Conservation (phyloP, 2,113 vertebrate species). For the Tautogolabrus adspersus region DNA sequence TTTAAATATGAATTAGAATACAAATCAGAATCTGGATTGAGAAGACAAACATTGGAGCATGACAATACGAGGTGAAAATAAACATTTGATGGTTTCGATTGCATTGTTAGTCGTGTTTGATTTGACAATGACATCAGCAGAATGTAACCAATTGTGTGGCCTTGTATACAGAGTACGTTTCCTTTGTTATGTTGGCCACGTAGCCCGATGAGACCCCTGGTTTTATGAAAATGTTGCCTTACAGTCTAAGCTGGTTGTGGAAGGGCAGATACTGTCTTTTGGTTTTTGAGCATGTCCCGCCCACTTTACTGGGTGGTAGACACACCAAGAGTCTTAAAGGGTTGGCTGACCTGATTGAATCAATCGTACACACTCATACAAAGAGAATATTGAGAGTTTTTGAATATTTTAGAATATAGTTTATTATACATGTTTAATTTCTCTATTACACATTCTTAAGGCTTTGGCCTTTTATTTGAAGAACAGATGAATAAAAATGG, state of each 20-base stretch:
- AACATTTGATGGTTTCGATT: neutral
- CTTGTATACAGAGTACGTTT: neutral
- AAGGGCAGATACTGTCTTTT: neutral
- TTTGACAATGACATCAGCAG: neutral
- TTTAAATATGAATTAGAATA: conserved; percentile 2
- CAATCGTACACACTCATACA: neutral
- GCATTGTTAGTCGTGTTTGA: neutral
- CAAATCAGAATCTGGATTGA: neutral
- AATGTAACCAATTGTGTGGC: neutral
- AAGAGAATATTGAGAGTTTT: neutral
- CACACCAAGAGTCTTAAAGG: neutral
- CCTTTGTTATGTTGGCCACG: neutral
- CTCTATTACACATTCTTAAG: too few relatives aligned
- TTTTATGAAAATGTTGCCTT: neutral
- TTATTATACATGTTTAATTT: too few relatives aligned
- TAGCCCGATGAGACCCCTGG: neutral
- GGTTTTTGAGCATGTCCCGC: too few relatives aligned
- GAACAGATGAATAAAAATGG: too few relatives aligned
- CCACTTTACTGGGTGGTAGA: neutral
- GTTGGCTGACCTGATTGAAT: neutral
- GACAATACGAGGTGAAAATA: neutral
- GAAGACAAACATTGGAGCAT: neutral
- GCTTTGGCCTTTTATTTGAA: too few relatives aligned
- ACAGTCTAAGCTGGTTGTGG: neutral
- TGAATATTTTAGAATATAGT: too few relatives aligned